These are phyloP conservation scores for Neodiprion pinetum DNA, from an alignment of 1,140 invertebrate species.

Conservation along the genomic window DNA sequence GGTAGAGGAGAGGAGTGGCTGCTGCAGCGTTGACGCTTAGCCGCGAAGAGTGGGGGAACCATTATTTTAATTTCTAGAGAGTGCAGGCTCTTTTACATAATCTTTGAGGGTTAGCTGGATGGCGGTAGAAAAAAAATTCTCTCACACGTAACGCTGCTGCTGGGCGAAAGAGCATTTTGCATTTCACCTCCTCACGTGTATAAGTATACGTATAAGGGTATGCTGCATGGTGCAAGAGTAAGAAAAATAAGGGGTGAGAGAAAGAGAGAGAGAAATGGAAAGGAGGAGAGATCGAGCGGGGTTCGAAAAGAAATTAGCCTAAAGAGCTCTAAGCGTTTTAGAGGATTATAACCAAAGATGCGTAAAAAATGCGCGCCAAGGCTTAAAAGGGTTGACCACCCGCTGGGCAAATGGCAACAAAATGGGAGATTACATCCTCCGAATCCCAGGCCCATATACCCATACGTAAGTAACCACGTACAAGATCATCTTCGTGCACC, in stretches of 20 bases:
- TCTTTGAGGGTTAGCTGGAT: constrained; percentile 48
- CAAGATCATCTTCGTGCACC: too few relatives aligned
- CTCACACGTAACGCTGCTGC: constrained; percentile 25
- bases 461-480: too few relatives aligned
- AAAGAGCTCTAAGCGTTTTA: constrained; percentile 51
- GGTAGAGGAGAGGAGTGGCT: constrained; percentile 18
- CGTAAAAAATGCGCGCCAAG: constrained; percentile 40
- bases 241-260: constrained; percentile 12
- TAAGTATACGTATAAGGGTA: too few relatives aligned
- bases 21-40: neutral
- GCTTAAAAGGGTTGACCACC: constrained; percentile 47
- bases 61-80: constrained; percentile 54
- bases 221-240: neutral
- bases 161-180: too few relatives aligned
- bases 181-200: too few relatives aligned
- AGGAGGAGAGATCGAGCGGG: constrained; percentile 17
- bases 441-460: neutral
- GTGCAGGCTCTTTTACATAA: constrained; percentile 47
- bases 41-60: constrained; percentile 26
- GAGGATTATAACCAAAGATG: constrained; percentile 48
- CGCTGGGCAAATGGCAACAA: constrained; percentile 43
- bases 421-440: constrained; percentile 37
- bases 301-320: constrained; percentile 48
- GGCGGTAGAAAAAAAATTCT: constrained; percentile 34
- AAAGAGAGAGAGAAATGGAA: neutral